These are phyloP conservation scores for Nematopogon swammerdamellus DNA, from an alignment of 2,888 invertebrate species.

Conservation along the genomic window DNA sequence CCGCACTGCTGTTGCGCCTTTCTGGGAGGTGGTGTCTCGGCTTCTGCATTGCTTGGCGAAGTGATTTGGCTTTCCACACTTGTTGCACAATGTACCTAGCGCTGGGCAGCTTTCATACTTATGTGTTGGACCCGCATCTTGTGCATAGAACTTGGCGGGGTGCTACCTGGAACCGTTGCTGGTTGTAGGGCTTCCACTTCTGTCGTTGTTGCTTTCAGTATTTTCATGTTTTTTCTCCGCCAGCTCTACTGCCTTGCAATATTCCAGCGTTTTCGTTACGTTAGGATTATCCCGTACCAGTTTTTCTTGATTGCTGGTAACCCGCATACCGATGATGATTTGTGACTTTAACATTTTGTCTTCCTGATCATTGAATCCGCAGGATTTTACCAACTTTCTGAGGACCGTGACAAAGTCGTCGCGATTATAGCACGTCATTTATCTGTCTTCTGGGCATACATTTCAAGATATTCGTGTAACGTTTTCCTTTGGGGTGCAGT, in stretches of 20 bases:
- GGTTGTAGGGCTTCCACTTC: neutral
- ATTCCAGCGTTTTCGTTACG: neutral
- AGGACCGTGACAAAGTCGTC: neutral
- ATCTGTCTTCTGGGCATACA: neutral
- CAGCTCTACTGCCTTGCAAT: neutral
- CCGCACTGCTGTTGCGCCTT: neutral
- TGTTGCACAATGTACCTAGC: constrained; percentile 1
- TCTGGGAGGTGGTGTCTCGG: neutral
- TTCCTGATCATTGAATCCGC: neutral
- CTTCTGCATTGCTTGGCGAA: neutral
- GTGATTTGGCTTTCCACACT: constrained; percentile 2
- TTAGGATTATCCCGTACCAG: neutral
- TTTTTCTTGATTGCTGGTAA: neutral
- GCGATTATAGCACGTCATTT: neutral
- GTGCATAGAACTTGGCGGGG: neutral
- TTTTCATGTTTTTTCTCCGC: neutral
- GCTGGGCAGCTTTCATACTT: neutral
- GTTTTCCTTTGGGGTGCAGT: neutral
- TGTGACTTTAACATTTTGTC: neutral
- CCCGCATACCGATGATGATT: neutral
- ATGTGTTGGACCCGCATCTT: neutral
- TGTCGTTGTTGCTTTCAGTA: neutral
- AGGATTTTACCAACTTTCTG: neutral
- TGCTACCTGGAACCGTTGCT: neutral
- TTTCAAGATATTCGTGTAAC: neutral